Conservation (phyloP, 2,113 vertebrate species). For the Trichomycterus rosablanca region DNA sequence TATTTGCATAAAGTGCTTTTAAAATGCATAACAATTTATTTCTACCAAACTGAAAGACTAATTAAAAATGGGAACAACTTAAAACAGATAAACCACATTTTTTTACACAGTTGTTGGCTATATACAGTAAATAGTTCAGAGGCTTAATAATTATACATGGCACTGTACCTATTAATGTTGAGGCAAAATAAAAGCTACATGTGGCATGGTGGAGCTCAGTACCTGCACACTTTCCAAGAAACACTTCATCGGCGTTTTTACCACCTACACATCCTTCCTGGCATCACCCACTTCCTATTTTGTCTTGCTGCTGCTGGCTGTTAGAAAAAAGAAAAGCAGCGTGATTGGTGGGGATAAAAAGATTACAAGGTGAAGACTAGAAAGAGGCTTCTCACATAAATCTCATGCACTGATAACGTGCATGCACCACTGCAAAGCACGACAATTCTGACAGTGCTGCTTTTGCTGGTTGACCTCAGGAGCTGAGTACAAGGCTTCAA, state of each 20-base stretch:
- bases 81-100: too few species aligned
- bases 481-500: conserved; percentile 41
- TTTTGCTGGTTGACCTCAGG: conserved; percentile 41
- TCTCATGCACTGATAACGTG: conserved; percentile 34
- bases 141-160: too few species aligned
- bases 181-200: conserved; percentile 8
- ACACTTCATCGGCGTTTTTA: conserved; percentile 24
- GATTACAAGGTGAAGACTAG: conserved; percentile 14
- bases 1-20: too few species aligned
- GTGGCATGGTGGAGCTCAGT: conserved; percentile 4
- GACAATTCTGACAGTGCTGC: conserved; percentile 35
- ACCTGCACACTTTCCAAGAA: conserved; percentile 15
- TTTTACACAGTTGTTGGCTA: too few species aligned
- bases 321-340: conserved; percentile 43
- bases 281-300: conserved; percentile 8
- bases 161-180: too few species aligned
- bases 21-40: too few species aligned
- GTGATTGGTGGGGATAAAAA: conserved; percentile 23
- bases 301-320: conserved; percentile 33
- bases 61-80: too few species aligned
- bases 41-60: too few species aligned
- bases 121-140: too few species aligned
- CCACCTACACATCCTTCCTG: conserved; percentile 13
- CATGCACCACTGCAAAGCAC: conserved; percentile 27
- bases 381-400: conserved; percentile 19